Evolutionary conservation across 2,113 vertebrate species (phyloP).

Genomic region (Dasyprocta punctata): DNA sequence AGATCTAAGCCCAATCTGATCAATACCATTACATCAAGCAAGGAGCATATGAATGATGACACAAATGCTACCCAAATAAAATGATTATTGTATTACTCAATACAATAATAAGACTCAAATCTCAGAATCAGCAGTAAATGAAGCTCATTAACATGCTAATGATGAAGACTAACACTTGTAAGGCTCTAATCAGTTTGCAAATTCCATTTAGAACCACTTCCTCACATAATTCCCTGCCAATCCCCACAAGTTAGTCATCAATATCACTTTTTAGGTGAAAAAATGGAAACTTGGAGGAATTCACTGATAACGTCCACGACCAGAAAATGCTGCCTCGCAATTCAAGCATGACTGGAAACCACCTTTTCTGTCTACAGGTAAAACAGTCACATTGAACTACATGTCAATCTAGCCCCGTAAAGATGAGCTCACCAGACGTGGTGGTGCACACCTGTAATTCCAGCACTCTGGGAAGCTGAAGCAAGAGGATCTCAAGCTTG

Average conservation of each 20-base stretch:
- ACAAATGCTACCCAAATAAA: not conserved
- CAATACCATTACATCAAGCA: not conserved
- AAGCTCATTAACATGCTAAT: not conserved
- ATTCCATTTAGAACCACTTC: not conserved
- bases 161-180: not conserved
- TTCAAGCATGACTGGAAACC: not conserved
- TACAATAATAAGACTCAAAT: not conserved
- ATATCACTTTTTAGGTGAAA: not conserved
- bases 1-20: not conserved
- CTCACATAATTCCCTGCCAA: constrained; percentile 18
- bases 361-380: not conserved
- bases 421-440: not conserved
- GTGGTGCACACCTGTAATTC: not conserved
- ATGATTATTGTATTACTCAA: not conserved
- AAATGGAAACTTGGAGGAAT: not conserved
- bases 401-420: not conserved
- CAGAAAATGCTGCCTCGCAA: not conserved
- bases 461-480: not conserved
- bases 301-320: not conserved
- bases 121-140: not conserved
- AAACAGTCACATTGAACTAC: not conserved
- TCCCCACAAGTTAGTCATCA: not conserved
- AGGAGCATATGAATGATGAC: not conserved
- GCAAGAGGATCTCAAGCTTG: not conserved
- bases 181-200: not conserved